Base-by-base conservation (phyloP, 2,888 invertebrate genomes). In the Ceramica pisi region DNA sequence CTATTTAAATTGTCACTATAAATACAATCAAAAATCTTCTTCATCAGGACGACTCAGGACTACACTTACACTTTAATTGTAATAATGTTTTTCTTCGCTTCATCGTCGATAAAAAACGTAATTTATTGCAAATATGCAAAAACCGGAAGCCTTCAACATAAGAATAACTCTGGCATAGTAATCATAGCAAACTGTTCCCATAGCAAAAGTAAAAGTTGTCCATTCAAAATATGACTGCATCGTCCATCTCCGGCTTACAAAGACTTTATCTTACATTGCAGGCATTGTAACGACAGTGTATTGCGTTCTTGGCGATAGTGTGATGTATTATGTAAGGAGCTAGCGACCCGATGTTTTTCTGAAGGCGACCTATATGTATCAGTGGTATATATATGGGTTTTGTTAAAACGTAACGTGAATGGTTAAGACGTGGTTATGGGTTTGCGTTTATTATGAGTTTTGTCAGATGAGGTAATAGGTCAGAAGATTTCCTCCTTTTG, bases 201-300 rank as follows among this genome's bases (percentile, higher is more conserved):
- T 66, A 53, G 63, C 67, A 71, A 83, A 85, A 85, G 86, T 85
- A 77, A 78, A 83, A 83, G 75, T 68, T 48, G 51, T 35, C 14
- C 64, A 70, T 69, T 71, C 31, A 71, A 67, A 71, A 62, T 67
- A 21, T 62, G 19, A 63, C 62, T 41, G 14, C 64, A 35, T 12
- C 38, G 69, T 76, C 75, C 80, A 79, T 81, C 75, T 60, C 62
- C 23, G 59, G 23, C 14, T 80, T 2, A 56, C 71, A 62, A 70
- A 57, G 44, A 26, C 2, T n/a, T 84, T 71, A 61, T 53, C 19
- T 66, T 70, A 75, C 55, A 46, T 26, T 67, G 62, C 12, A 21
- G 6, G 51, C 31, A 46, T 51, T 56, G 56, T 65, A 31, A 7
- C 64, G 21, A 61, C 70, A 78, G 81, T 81, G 83, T 72, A 85